These are phyloP conservation scores for Pyrocephalus nanus DNA, from an alignment of 2,797 vertebrate species.

Conservation along the genomic window DNA sequence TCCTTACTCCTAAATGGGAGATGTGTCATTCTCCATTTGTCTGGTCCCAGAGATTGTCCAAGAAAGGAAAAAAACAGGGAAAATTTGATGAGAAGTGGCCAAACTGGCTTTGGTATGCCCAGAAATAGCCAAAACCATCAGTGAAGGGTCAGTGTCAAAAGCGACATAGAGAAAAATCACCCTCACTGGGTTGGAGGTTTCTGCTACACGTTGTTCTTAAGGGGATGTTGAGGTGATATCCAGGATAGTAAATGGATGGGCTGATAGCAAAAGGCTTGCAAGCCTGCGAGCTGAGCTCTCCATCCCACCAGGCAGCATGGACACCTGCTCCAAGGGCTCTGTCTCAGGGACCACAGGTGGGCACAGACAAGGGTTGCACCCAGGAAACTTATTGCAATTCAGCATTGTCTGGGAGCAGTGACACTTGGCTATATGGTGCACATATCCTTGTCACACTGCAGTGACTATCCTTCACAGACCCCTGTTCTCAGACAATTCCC, in stretches of 20 bases:
- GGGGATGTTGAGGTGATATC: rapidly evolving
- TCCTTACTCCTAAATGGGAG: neutral
- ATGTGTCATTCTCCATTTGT: neutral
- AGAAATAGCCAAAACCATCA: neutral
- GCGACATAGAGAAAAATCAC: neutral
- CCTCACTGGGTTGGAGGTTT: neutral
- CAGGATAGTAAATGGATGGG: neutral
- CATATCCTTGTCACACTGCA: neutral
- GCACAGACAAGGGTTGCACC: neutral
- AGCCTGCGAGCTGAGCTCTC: rapidly evolving
- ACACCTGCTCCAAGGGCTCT: rapidly evolving
- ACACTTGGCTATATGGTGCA: neutral
- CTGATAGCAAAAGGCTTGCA: neutral
- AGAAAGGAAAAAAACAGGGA: neutral
- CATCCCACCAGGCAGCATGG: neutral
- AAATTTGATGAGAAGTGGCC: neutral
- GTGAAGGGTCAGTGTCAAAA: neutral
- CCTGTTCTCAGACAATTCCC: neutral
- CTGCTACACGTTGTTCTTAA: neutral
- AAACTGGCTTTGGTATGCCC: neutral
- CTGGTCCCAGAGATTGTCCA: neutral
- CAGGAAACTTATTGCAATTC: neutral
- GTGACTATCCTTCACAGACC: neutral
- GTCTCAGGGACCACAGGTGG: neutral
- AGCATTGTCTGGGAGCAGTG: neutral